Conservation (phyloP, 2,888 invertebrate genomes). For the Spodoptera exigua region DNA sequence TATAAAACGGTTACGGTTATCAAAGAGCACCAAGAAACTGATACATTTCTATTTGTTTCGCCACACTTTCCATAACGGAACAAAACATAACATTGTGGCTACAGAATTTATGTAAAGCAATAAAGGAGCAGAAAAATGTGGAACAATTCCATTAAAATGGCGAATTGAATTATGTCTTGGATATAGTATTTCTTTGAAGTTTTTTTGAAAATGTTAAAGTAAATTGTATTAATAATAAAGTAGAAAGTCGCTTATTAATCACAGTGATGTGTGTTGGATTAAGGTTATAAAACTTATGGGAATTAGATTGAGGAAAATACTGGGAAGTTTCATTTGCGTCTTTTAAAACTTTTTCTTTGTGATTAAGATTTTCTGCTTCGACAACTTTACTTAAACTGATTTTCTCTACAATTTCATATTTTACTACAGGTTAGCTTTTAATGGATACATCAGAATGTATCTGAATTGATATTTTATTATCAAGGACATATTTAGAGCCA, state of each 20-base stretch:
- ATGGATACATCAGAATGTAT: no score
- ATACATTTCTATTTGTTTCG: constrained; percentile 43
- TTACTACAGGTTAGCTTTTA: no score
- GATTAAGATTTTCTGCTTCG: no score
- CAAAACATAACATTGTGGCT: constrained; percentile 32
- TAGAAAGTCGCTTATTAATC: no score
- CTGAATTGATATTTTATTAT: no score
- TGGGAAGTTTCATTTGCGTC: neutral
- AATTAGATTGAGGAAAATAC: neutral
- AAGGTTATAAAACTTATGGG: no score
- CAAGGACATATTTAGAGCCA: no score
- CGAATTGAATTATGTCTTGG: constrained; percentile 26
- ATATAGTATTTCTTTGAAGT: constrained; percentile 9
- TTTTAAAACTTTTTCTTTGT: no score
- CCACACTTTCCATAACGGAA: constrained; percentile 48
- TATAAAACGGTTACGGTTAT: constrained; percentile 33
- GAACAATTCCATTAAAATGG: constrained; percentile 30
- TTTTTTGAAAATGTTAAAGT: constrained; percentile 1
- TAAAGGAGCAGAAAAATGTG: constrained; percentile 39
- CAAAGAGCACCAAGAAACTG: constrained; percentile 25
- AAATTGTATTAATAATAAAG: no score
- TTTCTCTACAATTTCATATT: no score
- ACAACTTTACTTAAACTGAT: no score
- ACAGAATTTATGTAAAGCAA: constrained; percentile 42
- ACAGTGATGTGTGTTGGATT: no score